Conservation (phyloP, 1,140 invertebrate genomes). For the Calephelis virginiensis region DNA sequence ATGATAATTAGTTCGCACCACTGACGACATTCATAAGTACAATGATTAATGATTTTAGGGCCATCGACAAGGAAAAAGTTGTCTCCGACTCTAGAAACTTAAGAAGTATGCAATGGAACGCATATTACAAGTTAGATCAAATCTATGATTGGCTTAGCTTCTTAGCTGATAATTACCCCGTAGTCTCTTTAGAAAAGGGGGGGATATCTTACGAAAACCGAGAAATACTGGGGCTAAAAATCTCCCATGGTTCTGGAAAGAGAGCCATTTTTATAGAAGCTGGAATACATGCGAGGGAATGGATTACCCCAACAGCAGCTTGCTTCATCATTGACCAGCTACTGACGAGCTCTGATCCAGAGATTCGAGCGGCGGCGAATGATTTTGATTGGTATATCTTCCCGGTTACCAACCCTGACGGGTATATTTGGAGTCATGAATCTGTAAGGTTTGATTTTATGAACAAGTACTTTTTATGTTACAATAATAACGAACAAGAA, state of each 20-base stretch:
- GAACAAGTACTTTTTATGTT: too few species aligned
- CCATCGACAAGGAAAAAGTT: conserved; percentile 51
- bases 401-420: conserved; percentile 85
- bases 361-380: conserved; percentile 71
- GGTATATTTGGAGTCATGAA: conserved; percentile 81
- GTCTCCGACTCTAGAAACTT: conserved; percentile 40
- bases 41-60: conserved; percentile 37
- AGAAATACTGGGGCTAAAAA: conserved; percentile 81
- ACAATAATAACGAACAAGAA: too few species aligned
- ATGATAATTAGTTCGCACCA: neutral
- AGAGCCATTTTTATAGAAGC: conserved; percentile 74
- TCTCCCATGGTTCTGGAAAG: conserved; percentile 78
- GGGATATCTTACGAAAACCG: conserved; percentile 80
- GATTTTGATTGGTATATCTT: conserved; percentile 87
- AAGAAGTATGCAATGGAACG: conserved; percentile 65
- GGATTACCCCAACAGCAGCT: conserved; percentile 82
- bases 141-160: conserved; percentile 69
- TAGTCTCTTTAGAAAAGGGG: conserved; percentile 68
- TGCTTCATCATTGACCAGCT: conserved; percentile 81
- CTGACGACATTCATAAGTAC: neutral
- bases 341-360: conserved; percentile 70
- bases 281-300: conserved; percentile 84
- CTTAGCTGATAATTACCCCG: conserved; percentile 63
- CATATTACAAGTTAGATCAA: conserved; percentile 75
- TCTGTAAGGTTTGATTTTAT: conserved; percentile 40